These are phyloP conservation scores for Pandemis cinnamomeana DNA, from an alignment of 2,888 invertebrate species.

Conservation along the genomic window DNA sequence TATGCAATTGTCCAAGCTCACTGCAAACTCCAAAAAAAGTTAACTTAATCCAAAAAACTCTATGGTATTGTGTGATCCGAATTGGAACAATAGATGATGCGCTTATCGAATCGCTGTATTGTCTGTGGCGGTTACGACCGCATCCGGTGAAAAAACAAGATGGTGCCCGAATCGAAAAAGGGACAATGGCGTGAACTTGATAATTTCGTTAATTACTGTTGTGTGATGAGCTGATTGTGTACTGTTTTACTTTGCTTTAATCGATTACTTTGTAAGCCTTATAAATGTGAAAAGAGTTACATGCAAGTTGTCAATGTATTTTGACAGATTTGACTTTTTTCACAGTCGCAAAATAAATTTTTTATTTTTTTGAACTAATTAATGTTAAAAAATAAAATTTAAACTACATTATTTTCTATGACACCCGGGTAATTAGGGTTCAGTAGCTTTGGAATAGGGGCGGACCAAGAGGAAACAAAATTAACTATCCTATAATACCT, in stretches of 20 bases:
- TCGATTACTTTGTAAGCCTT: background rate
- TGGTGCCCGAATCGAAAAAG: slow-evolving; percentile 47
- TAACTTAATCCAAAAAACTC: slow-evolving; percentile 49
- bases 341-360: too few relatives aligned
- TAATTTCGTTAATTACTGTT: slow-evolving; percentile 9
- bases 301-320: too few relatives aligned
- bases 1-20: background rate
- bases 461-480: too few relatives aligned
- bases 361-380: too few relatives aligned
- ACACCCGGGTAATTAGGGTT: too few relatives aligned
- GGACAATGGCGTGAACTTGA: slow-evolving; percentile 32
- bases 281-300: too few relatives aligned
- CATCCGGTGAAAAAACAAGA: slow-evolving; percentile 58
- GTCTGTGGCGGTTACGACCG: slow-evolving; percentile 55
- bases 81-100: slow-evolving; percentile 68
- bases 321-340: too few relatives aligned
- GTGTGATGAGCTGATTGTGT: background rate
- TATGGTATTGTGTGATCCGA: slow-evolving; percentile 64
- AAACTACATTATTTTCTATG: too few relatives aligned
- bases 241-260: slow-evolving; percentile 1
- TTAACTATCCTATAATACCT: too few relatives aligned
- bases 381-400: too few relatives aligned
- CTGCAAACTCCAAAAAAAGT: background rate
- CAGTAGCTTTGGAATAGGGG: too few relatives aligned
- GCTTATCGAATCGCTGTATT: slow-evolving; percentile 71